Evolutionary conservation across 1,140 invertebrate genomes (phyloP), one percentile per base, ranked within the genome.

Genomic region (Aphidius ervi): DNA sequence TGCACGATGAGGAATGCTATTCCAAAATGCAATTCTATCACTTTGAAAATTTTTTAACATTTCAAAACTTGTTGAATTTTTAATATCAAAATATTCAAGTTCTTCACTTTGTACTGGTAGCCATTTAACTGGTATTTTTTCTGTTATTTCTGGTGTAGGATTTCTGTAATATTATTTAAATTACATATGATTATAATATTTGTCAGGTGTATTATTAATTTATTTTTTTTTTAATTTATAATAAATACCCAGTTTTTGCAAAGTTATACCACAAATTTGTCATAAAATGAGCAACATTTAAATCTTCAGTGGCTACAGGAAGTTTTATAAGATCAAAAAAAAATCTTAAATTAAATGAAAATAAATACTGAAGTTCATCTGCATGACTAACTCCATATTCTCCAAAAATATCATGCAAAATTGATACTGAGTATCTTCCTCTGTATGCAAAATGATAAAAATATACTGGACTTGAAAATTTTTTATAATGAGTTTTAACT

Each of bases 311-410:
- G 6, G 68, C 81, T 9, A 82, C 69, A 9, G 67, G 63, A 0
- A 69, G 71, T 31, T 2, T 3, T 31, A 31, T 31, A 31, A 31
- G 23, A 50, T 82, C 76, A 1, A 79, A 74, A 61, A 85, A 85
- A 3, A 86, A 65, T 52, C 80, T 76, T 53, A 81, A 76, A 0
- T 76, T 77, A 41, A 89, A 83, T 0, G 87, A 87, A 65, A 90
- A 90, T 4, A 89, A 67, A 68, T 88, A 88, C 67, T 87, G 86
- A 31, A 89, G 72, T 50, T 90, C 88, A 63, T 90, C 88, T 3
- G 86, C 87, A 70, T 90, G 88, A 48, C 84, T 85, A 0, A 88
- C 85, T 37, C 88, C 87, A 63, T 87, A 87, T 68, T 87, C 78
- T n/a, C 76, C 77, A 9, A 73, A 66, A 4, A 72, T 68, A 59